Base-by-base conservation (phyloP, 1,140 invertebrate genomes). In the Cydia amplana region DNA sequence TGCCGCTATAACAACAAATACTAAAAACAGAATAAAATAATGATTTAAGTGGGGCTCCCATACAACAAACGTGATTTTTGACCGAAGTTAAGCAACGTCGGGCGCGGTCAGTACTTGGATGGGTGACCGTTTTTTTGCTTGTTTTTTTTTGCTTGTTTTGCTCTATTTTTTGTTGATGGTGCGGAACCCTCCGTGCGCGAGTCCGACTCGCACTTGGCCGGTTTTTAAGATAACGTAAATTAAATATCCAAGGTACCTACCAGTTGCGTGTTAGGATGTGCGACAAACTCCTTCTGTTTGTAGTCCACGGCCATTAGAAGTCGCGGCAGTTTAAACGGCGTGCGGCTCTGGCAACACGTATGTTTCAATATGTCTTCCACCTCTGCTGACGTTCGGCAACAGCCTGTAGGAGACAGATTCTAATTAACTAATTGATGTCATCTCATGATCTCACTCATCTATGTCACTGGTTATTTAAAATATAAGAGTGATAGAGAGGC, bases 241-340 rank as follows among this genome's bases (percentile, higher is more conserved):
- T 9, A 40, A 10, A 40, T 40, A 40, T 40, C 4, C 36, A 40
- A 40, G 36, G 9, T 9, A 25, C 1, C 46, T 79, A 95, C 93
- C 85, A 96, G 95, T 87, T 97, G 96, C 20, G 95, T 95, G 81
- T 96, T 95, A 0, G 95, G 94, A 87, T 97, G 95, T 1, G 96
- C 95, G 0, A 97, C 95, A 83, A 97, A 96, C 83, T 94, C 94
- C 84, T 96, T 96, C 81, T 97, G 96, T 79, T 95, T 94, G 82
- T 94, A 95, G 82, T 96, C 95, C 75, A 97, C 93, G 0, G 96
- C 96, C 74, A 96, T 87, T 73, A 96, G 93, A 2, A 97, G 85
- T 36, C 96, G 87, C 1, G 95, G 95, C 67, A 93, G 94, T 5
- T 83, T 87, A 67, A 93, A 94, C 49, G 88, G 91, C 85, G 83